Evolutionary conservation across 53 echinoderm and acorn worm genomes (phyloP), one percentile per base, ranked within the genome.

Genomic region (Astropecten irregularis): DNA sequence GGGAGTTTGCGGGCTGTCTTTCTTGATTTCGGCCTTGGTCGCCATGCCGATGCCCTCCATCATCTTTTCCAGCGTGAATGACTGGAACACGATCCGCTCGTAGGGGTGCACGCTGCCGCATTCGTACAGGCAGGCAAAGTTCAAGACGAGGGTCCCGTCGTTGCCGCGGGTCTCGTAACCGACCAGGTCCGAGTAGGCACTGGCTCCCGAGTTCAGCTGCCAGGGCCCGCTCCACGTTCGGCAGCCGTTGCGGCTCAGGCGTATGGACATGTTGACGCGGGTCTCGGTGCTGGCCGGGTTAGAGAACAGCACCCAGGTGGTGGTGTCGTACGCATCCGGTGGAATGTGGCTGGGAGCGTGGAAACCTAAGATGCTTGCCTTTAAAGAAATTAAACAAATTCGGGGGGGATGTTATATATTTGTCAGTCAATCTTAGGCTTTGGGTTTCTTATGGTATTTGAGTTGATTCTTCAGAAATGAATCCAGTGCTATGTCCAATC

Each of bases 321-420:
- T 88, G 6, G 70, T 44, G 33, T 92, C 88, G 10, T 61, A 66
- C 2, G 85, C 83, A 19, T 85, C 56, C 2, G 50, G 68, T 0
- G 85, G 86, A 29, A 91, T 36, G 64, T 86, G 62, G 2, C 66
- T 56, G 9, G 87, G 93, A 0, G 89, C 82, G 13, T 82, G 76
- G 10, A 96, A 89, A 51, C 93, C 89, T 18, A 96, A 58, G 44
- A 94, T 82, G 65, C 97, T 96, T 10, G 89, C 97, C 97, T 96
- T 76, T 20, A 61, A n/a, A 39, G 16, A 56, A 36, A 44, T 42
- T 5, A 35, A n/a, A n/a, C n/a, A n/a, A n/a, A n/a, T n/a, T n/a
- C n/a, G n/a, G n/a, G n/a, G n/a, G n/a, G n/a, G n/a, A n/a, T n/a
- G n/a, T n/a, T n/a, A n/a, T n/a, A n/a, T n/a, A n/a, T n/a, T n/a